These are phyloP conservation scores for Anguilla pacifica DNA, from an alignment of 2,797 vertebrate genomes.

Conservation along the genomic window DNA sequence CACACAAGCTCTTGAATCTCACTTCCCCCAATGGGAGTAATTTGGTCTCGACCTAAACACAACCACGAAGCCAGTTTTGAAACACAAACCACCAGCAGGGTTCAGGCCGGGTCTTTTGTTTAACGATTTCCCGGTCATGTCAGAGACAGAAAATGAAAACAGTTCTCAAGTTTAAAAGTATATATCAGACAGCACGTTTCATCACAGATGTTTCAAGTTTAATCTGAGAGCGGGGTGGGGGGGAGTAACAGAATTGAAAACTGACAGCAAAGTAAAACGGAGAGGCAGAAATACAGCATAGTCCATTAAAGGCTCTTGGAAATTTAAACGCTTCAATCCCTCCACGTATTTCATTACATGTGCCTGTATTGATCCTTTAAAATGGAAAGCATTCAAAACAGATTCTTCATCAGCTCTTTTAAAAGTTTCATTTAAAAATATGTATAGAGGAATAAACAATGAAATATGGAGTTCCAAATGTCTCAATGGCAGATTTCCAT, in stretches of 20 bases:
- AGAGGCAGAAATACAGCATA: constrained; percentile 47
- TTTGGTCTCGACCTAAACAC: background rate
- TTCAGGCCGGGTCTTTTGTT: background rate
- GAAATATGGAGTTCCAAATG: background rate
- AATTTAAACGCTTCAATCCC: constrained; percentile 38
- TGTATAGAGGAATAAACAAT: background rate
- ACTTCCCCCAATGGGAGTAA: background rate
- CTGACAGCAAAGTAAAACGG: constrained; percentile 9
- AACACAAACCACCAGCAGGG: background rate
- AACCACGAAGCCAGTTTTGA: background rate
- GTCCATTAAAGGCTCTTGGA: constrained; percentile 45
- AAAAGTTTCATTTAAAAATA: background rate
- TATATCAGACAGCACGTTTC: background rate
- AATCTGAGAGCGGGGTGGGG: constrained; percentile 39
- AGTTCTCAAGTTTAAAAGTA: background rate
- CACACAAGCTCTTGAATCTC: background rate
- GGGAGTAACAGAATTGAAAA: constrained; percentile 20
- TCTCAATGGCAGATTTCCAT: background rate
- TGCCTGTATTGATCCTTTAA: constrained; percentile 37
- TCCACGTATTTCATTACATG: constrained; percentile 33
- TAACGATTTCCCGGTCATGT: background rate
- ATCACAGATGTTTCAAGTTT: constrained; percentile 50
- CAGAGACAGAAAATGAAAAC: background rate
- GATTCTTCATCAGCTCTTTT: background rate
- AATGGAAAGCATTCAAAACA: background rate